A percentile compares a stretch with the other conserved stretches of the same genome.
These are phyloP conservation scores for Speoplatyrhinus poulsoni DNA, from an alignment of 2,113 vertebrate species.

Conservation along the genomic window DNA sequence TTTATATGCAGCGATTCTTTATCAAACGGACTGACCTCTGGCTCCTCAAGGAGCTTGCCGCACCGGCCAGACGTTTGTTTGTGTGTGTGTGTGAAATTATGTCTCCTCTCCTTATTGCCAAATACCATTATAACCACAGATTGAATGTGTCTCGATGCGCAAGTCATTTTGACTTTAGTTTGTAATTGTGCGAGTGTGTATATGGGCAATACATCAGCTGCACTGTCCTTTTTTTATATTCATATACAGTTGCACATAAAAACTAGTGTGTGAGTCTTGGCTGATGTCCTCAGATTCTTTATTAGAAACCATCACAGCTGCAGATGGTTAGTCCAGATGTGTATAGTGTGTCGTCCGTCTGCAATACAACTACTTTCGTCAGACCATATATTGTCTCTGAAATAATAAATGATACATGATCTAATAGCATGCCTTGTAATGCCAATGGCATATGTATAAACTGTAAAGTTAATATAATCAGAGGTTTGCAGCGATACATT, in stretches of 20 bases:
- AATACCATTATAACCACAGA: constrained; percentile 15
- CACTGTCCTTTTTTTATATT: not conserved
- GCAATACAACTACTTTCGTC: too few relatives aligned
- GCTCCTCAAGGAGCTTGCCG: constrained; percentile 45
- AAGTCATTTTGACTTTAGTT: not conserved
- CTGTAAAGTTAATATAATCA: too few relatives aligned
- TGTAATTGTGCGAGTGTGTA: not conserved
- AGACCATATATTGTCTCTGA: too few relatives aligned
- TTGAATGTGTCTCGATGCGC: constrained; percentile 10
- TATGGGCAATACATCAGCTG: not conserved
- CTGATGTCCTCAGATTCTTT: not conserved
- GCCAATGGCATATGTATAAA: too few relatives aligned
- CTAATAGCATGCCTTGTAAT: too few relatives aligned
- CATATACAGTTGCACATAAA: not conserved
- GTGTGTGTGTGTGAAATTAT: not conserved
- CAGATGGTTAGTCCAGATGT: constrained; percentile 32
- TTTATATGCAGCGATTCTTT: constrained; percentile 73
- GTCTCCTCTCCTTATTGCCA: constrained; percentile 6
- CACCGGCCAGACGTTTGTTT: constrained; percentile 2
- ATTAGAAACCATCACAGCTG: too few relatives aligned
- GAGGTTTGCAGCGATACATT: too few relatives aligned
- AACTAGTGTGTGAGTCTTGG: not conserved
- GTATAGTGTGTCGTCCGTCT: not conserved
- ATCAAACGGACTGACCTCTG: constrained; percentile 68
- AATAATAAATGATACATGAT: too few relatives aligned